Percentiles rank a stretch among this genome's conserved stretches.
These are phyloP conservation scores for Quadroppia sp. DNA, from an alignment of 2,888 invertebrate species.

Conservation along the genomic window DNA sequence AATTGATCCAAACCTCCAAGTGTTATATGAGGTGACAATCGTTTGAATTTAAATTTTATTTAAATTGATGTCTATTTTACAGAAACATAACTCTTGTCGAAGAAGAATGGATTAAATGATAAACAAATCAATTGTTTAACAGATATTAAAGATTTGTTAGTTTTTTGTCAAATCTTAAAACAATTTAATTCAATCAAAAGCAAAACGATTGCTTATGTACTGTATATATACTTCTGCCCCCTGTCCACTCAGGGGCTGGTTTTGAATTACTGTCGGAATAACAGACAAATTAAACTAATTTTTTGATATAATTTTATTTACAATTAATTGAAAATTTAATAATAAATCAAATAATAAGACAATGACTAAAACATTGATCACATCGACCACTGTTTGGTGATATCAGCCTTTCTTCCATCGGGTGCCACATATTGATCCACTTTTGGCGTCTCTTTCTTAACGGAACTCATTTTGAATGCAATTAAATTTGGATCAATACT, in stretches of 20 bases:
- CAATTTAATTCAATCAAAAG: no score
- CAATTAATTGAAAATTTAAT: no score
- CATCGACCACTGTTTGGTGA: constrained; percentile 65
- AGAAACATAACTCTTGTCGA: constrained; percentile 18
- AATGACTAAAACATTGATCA: no score
- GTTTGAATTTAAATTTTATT: background rate
- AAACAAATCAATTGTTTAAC: background rate
- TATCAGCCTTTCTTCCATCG: constrained; percentile 83
- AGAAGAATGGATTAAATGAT: background rate
- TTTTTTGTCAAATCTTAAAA: no score
- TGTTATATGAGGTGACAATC: constrained; percentile 64
- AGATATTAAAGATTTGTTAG: background rate
- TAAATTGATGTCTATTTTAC: background rate
- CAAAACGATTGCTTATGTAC: no score
- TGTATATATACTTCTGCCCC: no score
- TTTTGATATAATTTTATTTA: no score
- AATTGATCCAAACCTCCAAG: constrained; percentile 78
- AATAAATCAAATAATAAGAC: no score
- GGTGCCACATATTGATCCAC: constrained; percentile 65
- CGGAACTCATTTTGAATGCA: constrained; percentile 67
- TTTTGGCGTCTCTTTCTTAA: constrained; percentile 73
- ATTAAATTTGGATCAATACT: constrained; percentile 60
- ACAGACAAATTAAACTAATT: no score
- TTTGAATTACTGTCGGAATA: no score
- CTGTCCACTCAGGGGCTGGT: no score